Percentiles rank a stretch among this genome's conserved stretches.
Conservation (phyloP, 2,113 vertebrate genomes). For the Campylomormyrus numenius region DNA sequence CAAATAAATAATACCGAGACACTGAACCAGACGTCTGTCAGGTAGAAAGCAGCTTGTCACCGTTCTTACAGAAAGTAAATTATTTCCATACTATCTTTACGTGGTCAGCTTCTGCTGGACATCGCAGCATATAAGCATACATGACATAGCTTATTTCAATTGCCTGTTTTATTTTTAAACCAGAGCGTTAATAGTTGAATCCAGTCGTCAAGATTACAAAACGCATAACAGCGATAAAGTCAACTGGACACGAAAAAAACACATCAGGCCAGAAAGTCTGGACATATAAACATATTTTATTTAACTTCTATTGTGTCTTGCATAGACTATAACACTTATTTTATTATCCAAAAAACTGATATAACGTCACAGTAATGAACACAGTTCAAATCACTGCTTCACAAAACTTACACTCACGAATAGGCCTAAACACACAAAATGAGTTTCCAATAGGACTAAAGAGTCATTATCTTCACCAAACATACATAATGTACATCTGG, state of each 20-base stretch:
- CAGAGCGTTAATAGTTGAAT: neutral
- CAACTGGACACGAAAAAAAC: slow-evolving; percentile 7
- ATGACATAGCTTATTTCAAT: neutral
- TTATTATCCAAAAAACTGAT: slow-evolving; percentile 56
- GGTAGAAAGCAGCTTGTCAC: neutral
- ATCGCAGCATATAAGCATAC: neutral
- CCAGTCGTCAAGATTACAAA: neutral
- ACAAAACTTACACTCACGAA: slow-evolving; percentile 55
- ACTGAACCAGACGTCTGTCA: neutral
- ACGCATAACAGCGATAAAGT: neutral
- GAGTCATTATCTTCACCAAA: slow-evolving; percentile 26
- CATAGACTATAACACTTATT: slow-evolving; percentile 52
- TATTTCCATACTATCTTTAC: neutral
- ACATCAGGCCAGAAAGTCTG: neutral
- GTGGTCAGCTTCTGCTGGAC: neutral
- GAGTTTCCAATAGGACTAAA: slow-evolving; percentile 43
- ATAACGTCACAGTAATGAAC: slow-evolving; percentile 53
- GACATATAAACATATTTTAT: slow-evolving; percentile 58
- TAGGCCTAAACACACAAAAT: slow-evolving; percentile 47
- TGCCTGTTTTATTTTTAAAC: neutral
- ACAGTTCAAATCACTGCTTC: slow-evolving; percentile 65
- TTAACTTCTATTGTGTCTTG: slow-evolving; percentile 34
- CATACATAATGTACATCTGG: slow-evolving; percentile 25
- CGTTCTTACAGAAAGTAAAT: neutral
- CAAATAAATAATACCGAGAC: neutral